phyloP scores from a whole-genome alignment of 2,888 invertebrate genomes.

The Artemia sinica region DNA sequence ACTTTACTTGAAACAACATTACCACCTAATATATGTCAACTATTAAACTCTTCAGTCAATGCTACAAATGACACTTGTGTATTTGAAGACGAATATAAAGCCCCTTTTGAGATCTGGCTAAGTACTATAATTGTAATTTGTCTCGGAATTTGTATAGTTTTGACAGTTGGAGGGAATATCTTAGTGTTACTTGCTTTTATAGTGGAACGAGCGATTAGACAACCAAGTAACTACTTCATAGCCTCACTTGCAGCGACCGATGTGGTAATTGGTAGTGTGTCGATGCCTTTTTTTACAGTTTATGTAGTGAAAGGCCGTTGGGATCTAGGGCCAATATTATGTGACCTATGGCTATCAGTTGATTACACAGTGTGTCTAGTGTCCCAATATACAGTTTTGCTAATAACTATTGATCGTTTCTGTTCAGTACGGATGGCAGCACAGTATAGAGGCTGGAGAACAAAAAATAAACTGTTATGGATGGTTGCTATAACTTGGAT shows the following conservation, averaged over 20 bases:
- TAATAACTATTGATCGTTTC: conserved; percentile 95
- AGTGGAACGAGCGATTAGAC: conserved; percentile 70
- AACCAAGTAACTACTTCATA: conserved; percentile 98
- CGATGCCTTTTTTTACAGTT: conserved; percentile 96
- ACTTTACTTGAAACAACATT: conserved; percentile 16
- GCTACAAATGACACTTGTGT: not conserved
- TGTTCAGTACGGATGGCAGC: conserved; percentile 98
- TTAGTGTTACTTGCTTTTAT: conserved; percentile 85
- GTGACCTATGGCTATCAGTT: conserved; percentile 94
- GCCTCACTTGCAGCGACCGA: conserved; percentile 94
- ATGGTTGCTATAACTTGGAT: conserved; percentile 96
- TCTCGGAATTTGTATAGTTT: conserved; percentile 66
- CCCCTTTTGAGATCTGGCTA: conserved; percentile 77
- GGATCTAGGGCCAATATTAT: conserved; percentile 86
- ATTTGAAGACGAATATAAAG: not conserved
- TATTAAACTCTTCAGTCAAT: not conserved
- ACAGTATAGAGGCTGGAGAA: conserved; percentile 88
- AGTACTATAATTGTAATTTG: conserved; percentile 72
- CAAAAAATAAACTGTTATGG: conserved; percentile 76
- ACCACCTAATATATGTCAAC: not conserved
- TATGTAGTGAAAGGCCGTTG: conserved; percentile 91
- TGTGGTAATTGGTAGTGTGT: conserved; percentile 88
- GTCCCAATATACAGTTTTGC: conserved; percentile 93
- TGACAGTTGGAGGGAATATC: conserved; percentile 88
- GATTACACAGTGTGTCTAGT: conserved; percentile 98